Base-by-base conservation (phyloP, 2,888 invertebrate genomes). In the Xylota segnis region DNA sequence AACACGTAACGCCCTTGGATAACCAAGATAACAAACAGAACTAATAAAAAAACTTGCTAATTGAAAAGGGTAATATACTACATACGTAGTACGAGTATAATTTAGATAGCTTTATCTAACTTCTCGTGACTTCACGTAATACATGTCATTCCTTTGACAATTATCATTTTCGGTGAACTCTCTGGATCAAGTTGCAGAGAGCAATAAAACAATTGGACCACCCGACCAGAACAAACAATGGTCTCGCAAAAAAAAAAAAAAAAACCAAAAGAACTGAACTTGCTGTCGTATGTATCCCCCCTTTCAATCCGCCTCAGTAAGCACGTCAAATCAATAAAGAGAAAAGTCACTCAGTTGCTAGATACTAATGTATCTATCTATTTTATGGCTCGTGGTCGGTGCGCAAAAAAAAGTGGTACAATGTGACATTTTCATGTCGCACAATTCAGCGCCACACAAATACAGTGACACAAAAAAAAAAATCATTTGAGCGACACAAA, bases 391-490 rank as follows among this genome's bases (percentile, higher is more conserved):
- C 18, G 34, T n/a, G 27, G 16, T 34, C 16, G 3, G 10, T 27
- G 23, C n/a, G 34, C 32, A 52, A 40, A 74, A 61, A 59, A 70
- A 63, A 63, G 14, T 65, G 50, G 29, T 27, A 75, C 59, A 66
- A 40, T 82, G 82, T 77, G 86, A 86, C 86, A 86, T 71, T 86
- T 86, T 82, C 16, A 65, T 82, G 82, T 77, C 81, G 75, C 75
- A 76, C 86, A 82, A 70, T 66, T 75, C 68, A 76, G 81, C 71
- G 76, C 76, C 82, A 68, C 61, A 86, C 76, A 61, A 54, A 70
- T 61, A 77, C 75, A 68, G 5, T 43, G 12, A 66, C 37, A 71
- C 12, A 5, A 29, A 54, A 23, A 65, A n/a, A 45, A 61, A 72
- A 59, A 43, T 43, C n/a, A 56, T 63, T 56, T 66, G 52, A 68